phyloP scores from a whole-genome alignment of 2,113 vertebrate genomes.

The Syngnathoides biaculeatus region DNA sequence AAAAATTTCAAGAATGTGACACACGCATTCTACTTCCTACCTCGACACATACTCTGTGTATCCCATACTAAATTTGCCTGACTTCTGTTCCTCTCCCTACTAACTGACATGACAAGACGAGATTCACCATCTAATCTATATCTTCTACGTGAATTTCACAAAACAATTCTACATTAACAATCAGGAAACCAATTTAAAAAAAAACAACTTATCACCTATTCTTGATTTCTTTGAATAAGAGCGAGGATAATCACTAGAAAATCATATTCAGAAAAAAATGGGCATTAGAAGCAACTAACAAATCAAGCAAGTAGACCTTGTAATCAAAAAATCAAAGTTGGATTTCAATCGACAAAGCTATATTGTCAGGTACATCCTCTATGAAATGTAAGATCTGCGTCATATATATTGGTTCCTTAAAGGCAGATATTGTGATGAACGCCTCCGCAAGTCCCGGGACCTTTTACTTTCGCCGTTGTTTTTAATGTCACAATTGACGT shows the following conservation, averaged over 20 bases:
- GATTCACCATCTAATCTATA: too few relatives aligned
- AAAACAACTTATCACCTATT: not conserved
- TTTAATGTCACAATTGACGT: constrained; percentile 42
- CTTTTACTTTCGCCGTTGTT: constrained; percentile 47
- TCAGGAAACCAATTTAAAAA: not conserved
- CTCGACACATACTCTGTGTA: too few relatives aligned
- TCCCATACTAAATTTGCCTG: not conserved
- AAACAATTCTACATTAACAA: not conserved
- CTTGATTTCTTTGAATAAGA: not conserved
- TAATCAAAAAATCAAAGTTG: not conserved
- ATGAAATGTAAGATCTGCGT: constrained; percentile 18
- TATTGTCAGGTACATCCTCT: constrained; percentile 8
- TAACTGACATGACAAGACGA: too few relatives aligned
- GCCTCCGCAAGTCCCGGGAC: constrained; percentile 30
- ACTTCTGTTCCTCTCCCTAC: not conserved
- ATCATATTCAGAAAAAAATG: not conserved
- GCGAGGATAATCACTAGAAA: not conserved
- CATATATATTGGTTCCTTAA: constrained; percentile 53
- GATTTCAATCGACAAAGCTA: constrained; percentile 6
- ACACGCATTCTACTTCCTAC: too few relatives aligned
- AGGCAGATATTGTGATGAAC: constrained; percentile 41
- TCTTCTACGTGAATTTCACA: too few relatives aligned
- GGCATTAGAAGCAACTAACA: not conserved
- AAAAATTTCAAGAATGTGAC: too few relatives aligned
- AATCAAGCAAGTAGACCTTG: not conserved